Base-by-base conservation (phyloP, 2,113 vertebrate genomes). In the Donacobius atricapilla region DNA sequence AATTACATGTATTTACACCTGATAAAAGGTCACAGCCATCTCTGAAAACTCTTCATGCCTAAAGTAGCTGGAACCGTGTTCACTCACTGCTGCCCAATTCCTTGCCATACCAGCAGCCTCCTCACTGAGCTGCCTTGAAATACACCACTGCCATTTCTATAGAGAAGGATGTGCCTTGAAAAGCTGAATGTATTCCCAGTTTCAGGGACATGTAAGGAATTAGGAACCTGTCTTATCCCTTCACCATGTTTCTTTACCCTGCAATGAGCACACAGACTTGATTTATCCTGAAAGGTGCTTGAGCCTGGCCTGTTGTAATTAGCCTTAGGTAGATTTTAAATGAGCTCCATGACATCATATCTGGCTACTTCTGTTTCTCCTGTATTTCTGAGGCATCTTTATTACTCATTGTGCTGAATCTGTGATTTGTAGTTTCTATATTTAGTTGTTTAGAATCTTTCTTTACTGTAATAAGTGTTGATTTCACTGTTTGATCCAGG, bases 291-390 rank as follows among this genome's bases (percentile, higher is more conserved):
- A 33, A 72, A 83, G 50, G 58, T 80, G 57, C 35, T 80, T 76
- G 28, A 80, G 45, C 47, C 70, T 83, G 50, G 23, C 66, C 90
- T 69, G 50, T 58, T 77, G 24, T 33, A 90, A 90, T 88, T 83
- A 83, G n/a, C 39, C 60, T 53, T 80, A 94, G 66, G 82, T 53
- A 83, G 58, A 50, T 92, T 93, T 92, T 65, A 77, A 88, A 93
- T 83, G 42, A 94, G 50, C 66, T 80, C 54, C 57, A 48, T 96
- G 88, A 90, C 58, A 72, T 95, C 85, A 86, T 80, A 83, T 25
- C 75, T 92, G 90, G 82, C 63, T 30, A 9, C 37, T 79, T 76
- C 45, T 72, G 33, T 31, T 88, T 94, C 61, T 83, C 42, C 58
- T 92, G 1, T 77, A 80, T 90, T 92, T 92, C 75, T 80, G 45